phyloP scores from a whole-genome alignment of 2,888 invertebrate genomes.

The Tanytarsus gracilentus region DNA sequence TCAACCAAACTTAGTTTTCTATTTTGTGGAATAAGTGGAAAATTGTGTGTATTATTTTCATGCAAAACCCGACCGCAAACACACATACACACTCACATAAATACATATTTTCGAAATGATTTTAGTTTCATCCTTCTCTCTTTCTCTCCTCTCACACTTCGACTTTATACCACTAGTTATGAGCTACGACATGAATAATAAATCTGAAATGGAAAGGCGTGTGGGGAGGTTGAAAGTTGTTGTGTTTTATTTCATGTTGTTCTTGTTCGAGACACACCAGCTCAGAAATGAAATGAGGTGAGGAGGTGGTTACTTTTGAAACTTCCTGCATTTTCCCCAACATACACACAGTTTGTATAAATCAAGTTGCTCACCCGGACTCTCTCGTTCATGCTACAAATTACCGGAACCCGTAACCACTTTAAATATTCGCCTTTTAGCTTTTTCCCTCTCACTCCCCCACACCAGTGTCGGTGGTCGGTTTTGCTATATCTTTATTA shows the following conservation, averaged over 20 bases:
- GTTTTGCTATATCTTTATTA: background rate
- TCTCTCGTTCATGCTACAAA: background rate
- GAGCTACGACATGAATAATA: slow-evolving; percentile 20
- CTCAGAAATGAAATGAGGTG: no score
- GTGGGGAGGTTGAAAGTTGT: background rate
- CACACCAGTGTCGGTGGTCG: no score
- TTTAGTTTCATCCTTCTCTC: background rate
- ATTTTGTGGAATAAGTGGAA: slow-evolving; percentile 28
- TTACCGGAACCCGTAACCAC: slow-evolving; percentile 14
- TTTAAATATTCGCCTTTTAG: slow-evolving; percentile 6
- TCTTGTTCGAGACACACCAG: no score
- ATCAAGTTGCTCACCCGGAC: background rate
- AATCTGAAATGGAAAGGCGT: slow-evolving; percentile 1
- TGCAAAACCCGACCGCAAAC: background rate
- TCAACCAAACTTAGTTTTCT: slow-evolving; percentile 20
- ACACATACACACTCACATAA: background rate
- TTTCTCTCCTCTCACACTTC: background rate
- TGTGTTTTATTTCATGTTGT: background rate
- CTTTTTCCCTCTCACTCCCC: background rate
- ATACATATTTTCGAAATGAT: slow-evolving; percentile 1
- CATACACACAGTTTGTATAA: no score
- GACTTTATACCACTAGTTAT: background rate
- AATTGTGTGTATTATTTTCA: slow-evolving; percentile 24
- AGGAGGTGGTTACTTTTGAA: no score
- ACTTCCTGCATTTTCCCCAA: no score